Conservation (phyloP, 2,113 vertebrate species). For the Pyrgilauda ruficollis region DNA sequence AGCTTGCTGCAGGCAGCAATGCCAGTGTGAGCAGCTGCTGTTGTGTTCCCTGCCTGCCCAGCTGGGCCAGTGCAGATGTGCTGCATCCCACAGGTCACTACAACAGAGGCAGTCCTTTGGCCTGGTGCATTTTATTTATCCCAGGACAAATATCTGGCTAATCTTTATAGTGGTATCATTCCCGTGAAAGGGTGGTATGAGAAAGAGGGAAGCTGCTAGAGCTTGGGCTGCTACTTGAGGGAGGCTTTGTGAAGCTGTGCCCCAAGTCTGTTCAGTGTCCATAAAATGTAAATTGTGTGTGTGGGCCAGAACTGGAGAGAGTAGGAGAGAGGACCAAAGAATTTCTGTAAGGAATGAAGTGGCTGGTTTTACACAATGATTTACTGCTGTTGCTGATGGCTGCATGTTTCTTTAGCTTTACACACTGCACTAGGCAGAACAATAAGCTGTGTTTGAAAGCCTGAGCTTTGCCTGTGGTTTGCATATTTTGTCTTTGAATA, state of each 20-base stretch:
- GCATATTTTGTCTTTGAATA: background rate
- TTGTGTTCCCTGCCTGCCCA: background rate
- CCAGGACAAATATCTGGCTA: background rate
- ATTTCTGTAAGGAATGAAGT: background rate
- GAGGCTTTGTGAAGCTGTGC: background rate
- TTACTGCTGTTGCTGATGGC: background rate
- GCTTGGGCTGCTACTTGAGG: background rate
- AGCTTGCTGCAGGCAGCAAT: background rate
- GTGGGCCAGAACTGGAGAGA: background rate
- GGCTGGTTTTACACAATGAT: background rate
- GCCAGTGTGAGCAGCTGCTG: fast-evolving
- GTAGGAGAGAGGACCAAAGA: background rate
- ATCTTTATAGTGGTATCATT: background rate
- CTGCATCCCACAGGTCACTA: background rate
- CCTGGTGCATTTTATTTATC: background rate
- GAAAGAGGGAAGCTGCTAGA: background rate
- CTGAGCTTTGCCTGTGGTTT: background rate
- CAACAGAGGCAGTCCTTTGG: background rate
- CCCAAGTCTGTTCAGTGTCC: background rate
- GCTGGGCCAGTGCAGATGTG: background rate
- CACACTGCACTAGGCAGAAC: background rate
- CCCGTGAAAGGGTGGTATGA: background rate
- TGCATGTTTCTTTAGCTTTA: background rate
- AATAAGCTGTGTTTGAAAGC: background rate
- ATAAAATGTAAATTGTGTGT: background rate